These are phyloP conservation scores for Agraylea sexmaculata DNA, from an alignment of 1,140 invertebrate genomes.

Conservation along the genomic window DNA sequence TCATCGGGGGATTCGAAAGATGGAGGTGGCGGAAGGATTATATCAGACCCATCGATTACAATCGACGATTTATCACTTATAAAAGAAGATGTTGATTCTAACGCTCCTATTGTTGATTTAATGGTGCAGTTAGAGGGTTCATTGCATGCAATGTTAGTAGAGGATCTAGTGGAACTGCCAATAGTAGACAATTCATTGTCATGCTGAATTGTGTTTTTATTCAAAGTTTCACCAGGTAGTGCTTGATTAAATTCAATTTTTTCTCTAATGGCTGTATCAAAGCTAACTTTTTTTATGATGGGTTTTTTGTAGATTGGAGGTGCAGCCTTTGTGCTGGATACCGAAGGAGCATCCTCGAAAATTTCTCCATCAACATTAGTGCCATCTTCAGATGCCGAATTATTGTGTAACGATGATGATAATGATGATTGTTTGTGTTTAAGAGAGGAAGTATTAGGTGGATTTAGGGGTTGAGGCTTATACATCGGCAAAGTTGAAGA, in stretches of 20 bases:
- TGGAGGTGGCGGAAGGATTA: slow-evolving; percentile 18
- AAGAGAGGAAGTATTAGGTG: slow-evolving; percentile 10
- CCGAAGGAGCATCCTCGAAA: neutral
- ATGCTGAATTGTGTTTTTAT: slow-evolving; percentile 4
- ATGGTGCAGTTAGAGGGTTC: slow-evolving; percentile 1
- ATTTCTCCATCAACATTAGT: slow-evolving; percentile 17
- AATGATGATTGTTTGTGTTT: neutral
- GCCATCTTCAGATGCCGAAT: slow-evolving; percentile 7
- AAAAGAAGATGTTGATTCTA: slow-evolving; percentile 14
- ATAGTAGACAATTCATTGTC: slow-evolving; percentile 5
- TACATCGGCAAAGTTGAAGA: slow-evolving; percentile 19
- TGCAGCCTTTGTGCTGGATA: slow-evolving; percentile 3
- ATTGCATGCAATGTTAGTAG: slow-evolving; percentile 18
- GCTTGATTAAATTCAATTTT: neutral
- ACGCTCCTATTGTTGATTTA: slow-evolving; percentile 2
- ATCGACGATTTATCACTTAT: slow-evolving; percentile 16
- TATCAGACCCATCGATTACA: slow-evolving; percentile 16
- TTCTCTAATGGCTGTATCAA: slow-evolving; percentile 13
- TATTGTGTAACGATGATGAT: slow-evolving; percentile 5
- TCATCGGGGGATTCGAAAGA: slow-evolving; percentile 10
- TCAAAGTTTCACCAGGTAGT: neutral
- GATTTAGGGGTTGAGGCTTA: slow-evolving; percentile 9
- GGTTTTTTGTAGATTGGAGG: slow-evolving; percentile 18
- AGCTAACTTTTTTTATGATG: slow-evolving; percentile 18
- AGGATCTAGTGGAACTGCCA: neutral